phyloP scores from a whole-genome alignment of 2,113 vertebrate species.

The Herpetotheres cachinnans region DNA sequence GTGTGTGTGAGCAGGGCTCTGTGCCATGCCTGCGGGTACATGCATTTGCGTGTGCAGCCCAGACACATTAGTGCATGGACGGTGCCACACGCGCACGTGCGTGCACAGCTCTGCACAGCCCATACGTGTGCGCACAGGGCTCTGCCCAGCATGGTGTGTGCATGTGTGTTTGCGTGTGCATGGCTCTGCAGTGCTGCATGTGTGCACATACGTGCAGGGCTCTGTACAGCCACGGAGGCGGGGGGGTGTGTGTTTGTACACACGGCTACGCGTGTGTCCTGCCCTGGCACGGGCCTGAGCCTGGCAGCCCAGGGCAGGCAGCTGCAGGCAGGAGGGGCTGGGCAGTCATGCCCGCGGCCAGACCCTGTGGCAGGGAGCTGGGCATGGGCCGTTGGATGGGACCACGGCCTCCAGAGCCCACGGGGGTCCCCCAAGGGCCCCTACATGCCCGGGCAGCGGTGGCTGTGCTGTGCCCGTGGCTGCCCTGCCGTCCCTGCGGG shows the following conservation, averaged over 20 bases:
- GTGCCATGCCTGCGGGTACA: rapidly evolving
- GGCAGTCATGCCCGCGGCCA: not conserved
- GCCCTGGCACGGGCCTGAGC: not conserved
- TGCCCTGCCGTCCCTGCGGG: not conserved
- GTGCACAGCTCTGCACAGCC: not conserved
- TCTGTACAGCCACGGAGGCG: rapidly evolving
- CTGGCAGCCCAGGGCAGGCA: not conserved
- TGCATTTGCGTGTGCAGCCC: not conserved
- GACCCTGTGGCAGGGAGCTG: not conserved
- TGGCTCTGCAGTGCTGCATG: rapidly evolving
- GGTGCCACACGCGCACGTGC: rapidly evolving
- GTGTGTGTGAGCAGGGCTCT: not conserved
- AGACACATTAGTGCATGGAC: rapidly evolving
- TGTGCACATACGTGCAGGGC: rapidly evolving
- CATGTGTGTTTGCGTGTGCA: rapidly evolving
- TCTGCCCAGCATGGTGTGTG: rapidly evolving
- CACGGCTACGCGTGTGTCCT: too few species aligned
- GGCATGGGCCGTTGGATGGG: rapidly evolving
- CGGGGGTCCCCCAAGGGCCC: not conserved
- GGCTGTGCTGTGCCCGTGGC: not conserved
- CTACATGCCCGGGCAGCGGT: rapidly evolving
- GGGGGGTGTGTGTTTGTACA: not conserved
- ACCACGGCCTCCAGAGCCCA: not conserved
- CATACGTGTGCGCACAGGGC: rapidly evolving
- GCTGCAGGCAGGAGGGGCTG: not conserved